Evolutionary conservation across 35 echinoderm and acorn worm species (phyloP).

Genomic region (Strongylocentrotus purpuratus): DNA sequence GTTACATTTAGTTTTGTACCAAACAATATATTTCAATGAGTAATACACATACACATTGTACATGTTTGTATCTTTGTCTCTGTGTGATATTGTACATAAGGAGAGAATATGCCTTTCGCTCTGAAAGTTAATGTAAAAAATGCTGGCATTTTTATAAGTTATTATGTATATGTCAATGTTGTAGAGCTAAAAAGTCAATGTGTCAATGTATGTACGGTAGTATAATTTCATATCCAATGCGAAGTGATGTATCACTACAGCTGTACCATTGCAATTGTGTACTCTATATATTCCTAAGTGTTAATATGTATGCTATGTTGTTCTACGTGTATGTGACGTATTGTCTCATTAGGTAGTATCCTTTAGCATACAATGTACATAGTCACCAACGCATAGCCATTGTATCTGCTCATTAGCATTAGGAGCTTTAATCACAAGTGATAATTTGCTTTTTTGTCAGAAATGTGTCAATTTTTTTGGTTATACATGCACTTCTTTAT

Average conservation of each 20-base stretch:
- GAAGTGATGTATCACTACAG: background rate
- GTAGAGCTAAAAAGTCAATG: conserved; percentile 8
- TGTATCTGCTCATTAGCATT: background rate
- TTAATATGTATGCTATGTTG: background rate
- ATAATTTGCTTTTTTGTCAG: background rate
- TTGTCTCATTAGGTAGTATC: no score
- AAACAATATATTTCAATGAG: background rate
- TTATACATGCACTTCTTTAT: background rate
- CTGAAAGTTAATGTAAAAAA: conserved; percentile 19
- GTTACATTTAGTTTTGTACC: background rate
- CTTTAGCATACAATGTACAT: background rate
- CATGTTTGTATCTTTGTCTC: background rate
- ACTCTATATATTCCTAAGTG: background rate
- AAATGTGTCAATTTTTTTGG: background rate
- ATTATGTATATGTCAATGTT: background rate
- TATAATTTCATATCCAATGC: background rate
- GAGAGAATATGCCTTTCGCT: conserved; percentile 40
- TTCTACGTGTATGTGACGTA: background rate
- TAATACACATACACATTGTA: background rate
- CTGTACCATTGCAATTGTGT: conserved; percentile 10
- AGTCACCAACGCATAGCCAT: background rate
- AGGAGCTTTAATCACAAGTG: background rate
- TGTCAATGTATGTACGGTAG: conserved; percentile 40
- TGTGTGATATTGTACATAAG: conserved; percentile 10
- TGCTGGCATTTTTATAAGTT: conserved; percentile 58